These are phyloP conservation scores for Synanthedon myopaeformis DNA, from an alignment of 2,888 invertebrate species.

Conservation along the genomic window DNA sequence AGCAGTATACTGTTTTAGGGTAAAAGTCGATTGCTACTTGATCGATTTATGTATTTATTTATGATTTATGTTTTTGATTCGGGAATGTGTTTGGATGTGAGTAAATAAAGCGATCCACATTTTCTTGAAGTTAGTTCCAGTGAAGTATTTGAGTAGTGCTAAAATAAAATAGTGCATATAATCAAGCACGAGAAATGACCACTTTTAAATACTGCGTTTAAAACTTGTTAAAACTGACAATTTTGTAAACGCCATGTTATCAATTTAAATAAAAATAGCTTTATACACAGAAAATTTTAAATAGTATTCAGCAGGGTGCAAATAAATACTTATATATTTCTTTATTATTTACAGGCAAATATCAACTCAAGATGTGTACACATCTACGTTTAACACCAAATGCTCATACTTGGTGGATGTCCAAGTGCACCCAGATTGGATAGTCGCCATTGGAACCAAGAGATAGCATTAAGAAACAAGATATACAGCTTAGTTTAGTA, in stretches of 20 bases:
- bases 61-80: no score
- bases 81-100: no score
- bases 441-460: conserved; percentile 60
- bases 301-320: not conserved
- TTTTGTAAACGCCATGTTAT: not conserved
- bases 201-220: no score
- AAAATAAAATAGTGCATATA: no score
- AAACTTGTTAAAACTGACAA: no score
- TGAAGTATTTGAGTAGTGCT: no score
- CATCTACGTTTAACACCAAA: conserved; percentile 59
- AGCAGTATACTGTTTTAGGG: no score
- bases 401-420: conserved; percentile 63
- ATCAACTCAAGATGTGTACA: conserved; percentile 48
- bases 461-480: conserved; percentile 28
- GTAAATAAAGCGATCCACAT: no score
- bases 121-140: no score
- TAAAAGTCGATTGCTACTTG: no score
- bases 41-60: no score
- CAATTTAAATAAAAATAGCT: not conserved
- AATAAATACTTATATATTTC: conserved; percentile 1
- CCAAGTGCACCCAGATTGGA: conserved; percentile 61
- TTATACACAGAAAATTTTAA: not conserved
- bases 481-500: not conserved
- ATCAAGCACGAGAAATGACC: no score
- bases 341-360: conserved; percentile 43